These are phyloP conservation scores for Eurystomus glaucurus DNA, from an alignment of 2,797 vertebrate genomes.

Conservation along the genomic window DNA sequence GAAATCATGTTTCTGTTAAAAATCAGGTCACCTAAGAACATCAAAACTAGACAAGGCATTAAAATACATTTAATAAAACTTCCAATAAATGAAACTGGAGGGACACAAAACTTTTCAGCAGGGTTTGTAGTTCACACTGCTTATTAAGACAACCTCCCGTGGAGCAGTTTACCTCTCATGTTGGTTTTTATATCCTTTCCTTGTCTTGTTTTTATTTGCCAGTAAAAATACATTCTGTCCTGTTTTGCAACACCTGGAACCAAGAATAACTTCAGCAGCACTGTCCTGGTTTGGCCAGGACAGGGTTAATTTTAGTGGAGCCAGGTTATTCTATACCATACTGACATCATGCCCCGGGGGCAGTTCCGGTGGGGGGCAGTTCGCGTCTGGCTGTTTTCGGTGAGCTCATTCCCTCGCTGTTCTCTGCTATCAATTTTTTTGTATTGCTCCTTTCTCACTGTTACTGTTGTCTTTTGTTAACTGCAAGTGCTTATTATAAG, in stretches of 20 bases:
- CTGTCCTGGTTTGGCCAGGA: too few relatives aligned
- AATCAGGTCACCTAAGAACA: slow-evolving; percentile 73
- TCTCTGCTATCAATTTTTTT: too few relatives aligned
- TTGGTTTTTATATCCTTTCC: slow-evolving; percentile 29
- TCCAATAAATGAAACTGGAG: slow-evolving; percentile 53
- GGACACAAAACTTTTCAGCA: slow-evolving; percentile 59
- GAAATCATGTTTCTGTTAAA: slow-evolving; percentile 77
- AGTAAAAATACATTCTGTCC: slow-evolving; percentile 44
- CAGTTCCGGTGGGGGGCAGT: too few relatives aligned
- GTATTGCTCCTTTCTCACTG: too few relatives aligned
- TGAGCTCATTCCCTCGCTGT: too few relatives aligned
- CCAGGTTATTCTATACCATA: too few relatives aligned
- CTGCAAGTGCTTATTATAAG: too few relatives aligned
- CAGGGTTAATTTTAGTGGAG: too few relatives aligned
- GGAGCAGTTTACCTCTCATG: slow-evolving; percentile 38
- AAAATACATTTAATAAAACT: slow-evolving; percentile 77
- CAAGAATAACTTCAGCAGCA: slow-evolving; percentile 21
- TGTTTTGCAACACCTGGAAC: slow-evolving; percentile 40
- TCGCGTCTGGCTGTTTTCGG: too few relatives aligned
- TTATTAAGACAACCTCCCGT: slow-evolving; percentile 77
- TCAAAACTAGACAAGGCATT: slow-evolving; percentile 63
- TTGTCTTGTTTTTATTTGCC: slow-evolving; percentile 57
- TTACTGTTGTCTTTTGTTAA: too few relatives aligned
- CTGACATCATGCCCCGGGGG: too few relatives aligned
- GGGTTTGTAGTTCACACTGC: slow-evolving; percentile 40